Base-by-base conservation (phyloP, 2,888 invertebrate genomes). In the Onthophagus sagittarius region DNA sequence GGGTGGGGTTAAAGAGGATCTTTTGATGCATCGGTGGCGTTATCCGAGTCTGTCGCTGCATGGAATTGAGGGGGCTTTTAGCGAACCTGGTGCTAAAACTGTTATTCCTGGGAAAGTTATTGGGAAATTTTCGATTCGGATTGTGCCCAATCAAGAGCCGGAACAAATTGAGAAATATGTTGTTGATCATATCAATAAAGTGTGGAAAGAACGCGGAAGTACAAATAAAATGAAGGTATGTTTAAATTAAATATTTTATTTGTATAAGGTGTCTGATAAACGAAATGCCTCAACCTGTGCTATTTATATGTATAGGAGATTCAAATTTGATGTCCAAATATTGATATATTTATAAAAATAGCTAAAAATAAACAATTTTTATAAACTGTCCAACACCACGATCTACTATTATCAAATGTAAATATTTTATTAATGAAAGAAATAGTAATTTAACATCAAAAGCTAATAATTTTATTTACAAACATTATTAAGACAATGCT, bases 81-180 rank as follows among this genome's bases (percentile, higher is more conserved):
- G 93, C 84, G 98, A 95, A 77, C 89, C 94, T 0, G 99, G 99
- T 11, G 92, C 93, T 15, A 99, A 99, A 85, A 99, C 99, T 72
- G 98, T 99, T 0, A 98, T 97, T 80, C 96, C 96, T 0, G 90
- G 92, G 67, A 95, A 96, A 86, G 98, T 99, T 0, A 93, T 91
- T 80, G 99, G 98, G 15, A 99, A 99, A 86, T 99, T 99, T 87
- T 98, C 98, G 0, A 93, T 99, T 78, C 91, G 99, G 72, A 91
- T 97, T 79, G 99, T 99, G n/a, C 99, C 99, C 0, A 88, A 98
- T 84, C 97, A 98, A 88, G 89, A 90, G 71, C 97, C 97, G 0
- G 90, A 90, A 2, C 90, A 93, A 79, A 91, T 98, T n/a, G 92
- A 93, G 78, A 88, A 93, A 79, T 89, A 92, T 76, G 98, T 98